Percentiles rank a stretch among this genome's conserved stretches.
These are phyloP conservation scores for Pavo muticus DNA, from an alignment of 2,113 vertebrate species.

Conservation along the genomic window DNA sequence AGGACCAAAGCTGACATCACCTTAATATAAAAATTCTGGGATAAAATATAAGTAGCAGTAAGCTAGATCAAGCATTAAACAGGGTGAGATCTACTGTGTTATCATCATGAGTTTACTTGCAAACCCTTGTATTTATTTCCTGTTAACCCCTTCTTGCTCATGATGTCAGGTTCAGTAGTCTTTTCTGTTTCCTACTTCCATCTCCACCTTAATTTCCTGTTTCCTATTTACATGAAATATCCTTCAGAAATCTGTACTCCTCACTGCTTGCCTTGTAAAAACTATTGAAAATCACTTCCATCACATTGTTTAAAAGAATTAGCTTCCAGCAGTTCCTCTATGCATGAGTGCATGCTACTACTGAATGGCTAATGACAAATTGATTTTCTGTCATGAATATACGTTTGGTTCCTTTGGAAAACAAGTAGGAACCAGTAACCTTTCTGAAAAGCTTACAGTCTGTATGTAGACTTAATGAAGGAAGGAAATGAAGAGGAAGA, in stretches of 20 bases:
- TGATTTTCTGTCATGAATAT: neutral
- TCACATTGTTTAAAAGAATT: neutral
- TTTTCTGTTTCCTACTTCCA: neutral
- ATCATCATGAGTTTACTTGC: neutral
- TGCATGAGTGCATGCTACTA: neutral
- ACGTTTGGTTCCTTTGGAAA: neutral
- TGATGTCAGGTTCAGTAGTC: neutral
- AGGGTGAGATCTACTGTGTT: neutral
- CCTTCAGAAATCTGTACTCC: neutral
- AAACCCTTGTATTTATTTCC: neutral
- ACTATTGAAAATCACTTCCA: neutral
- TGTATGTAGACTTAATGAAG: neutral
- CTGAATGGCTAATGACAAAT: neutral
- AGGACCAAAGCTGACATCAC: neutral
- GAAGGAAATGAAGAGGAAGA: neutral
- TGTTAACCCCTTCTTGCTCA: neutral
- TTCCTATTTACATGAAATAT: neutral
- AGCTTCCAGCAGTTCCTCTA: neutral
- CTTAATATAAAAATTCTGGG: neutral
- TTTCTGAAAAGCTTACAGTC: neutral
- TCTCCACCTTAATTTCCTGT: neutral
- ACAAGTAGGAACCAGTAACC: neutral
- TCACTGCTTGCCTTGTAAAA: neutral
- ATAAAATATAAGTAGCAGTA: neutral
- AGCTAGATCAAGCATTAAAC: neutral